Evolutionary conservation across 2,797 vertebrate genomes (phyloP).

Genomic region (Rhinatrema bivittatum): DNA sequence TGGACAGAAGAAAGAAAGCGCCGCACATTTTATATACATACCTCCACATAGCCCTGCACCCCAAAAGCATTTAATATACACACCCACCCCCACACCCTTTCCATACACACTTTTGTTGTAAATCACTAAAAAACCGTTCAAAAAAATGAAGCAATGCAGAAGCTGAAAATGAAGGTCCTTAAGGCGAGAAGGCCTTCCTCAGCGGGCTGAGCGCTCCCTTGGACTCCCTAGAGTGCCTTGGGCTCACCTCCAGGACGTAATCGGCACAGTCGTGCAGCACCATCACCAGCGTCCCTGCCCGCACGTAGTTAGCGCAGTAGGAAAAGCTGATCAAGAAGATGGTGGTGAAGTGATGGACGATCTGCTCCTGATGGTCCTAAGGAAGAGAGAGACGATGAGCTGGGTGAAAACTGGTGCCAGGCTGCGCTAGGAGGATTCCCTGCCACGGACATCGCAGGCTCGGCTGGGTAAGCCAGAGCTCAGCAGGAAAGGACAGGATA

Average conservation of each 20-base stretch:
- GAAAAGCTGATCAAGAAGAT: conserved; percentile 74
- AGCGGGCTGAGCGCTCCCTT: background rate
- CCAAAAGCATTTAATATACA: too few species aligned
- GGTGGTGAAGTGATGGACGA: conserved; percentile 73
- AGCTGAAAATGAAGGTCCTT: background rate
- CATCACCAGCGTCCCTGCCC: conserved; percentile 72
- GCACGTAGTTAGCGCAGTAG: conserved; percentile 70
- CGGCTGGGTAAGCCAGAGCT: too few species aligned
- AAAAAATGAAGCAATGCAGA: too few species aligned
- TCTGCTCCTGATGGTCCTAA: conserved; percentile 82
- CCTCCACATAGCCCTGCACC: too few species aligned
- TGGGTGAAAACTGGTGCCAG: rapidly evolving
- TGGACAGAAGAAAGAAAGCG: too few species aligned
- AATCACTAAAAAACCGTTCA: too few species aligned
- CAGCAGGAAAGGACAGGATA: too few species aligned
- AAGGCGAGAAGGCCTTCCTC: background rate
- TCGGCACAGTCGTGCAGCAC: conserved; percentile 73
- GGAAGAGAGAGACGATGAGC: background rate
- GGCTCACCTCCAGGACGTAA: conserved; percentile 75
- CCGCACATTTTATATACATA: too few species aligned
- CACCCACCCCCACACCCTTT: too few species aligned
- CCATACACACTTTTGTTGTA: too few species aligned
- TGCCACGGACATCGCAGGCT: too few species aligned
- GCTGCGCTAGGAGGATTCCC: background rate
- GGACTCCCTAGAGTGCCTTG: too few species aligned